Base-by-base conservation (phyloP, 2,113 vertebrate genomes). In the human (Homo sapiens) region DNA sequence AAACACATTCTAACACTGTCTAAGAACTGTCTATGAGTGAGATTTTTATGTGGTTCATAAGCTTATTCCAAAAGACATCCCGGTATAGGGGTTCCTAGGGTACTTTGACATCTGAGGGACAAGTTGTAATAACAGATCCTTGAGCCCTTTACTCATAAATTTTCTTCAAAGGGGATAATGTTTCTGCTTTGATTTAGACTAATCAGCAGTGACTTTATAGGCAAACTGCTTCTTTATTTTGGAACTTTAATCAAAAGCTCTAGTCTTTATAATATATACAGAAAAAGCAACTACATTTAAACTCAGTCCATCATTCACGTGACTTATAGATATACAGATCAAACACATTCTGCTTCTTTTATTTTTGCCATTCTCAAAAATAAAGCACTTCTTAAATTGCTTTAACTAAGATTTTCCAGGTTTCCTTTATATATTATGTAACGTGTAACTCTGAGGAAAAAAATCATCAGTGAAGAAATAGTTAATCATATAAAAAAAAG, bases 181-280 rank as follows among this genome's bases (percentile, higher is more conserved):
- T 61, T 85, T 95, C 94, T 98, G 61, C 52, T 84, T 86, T 95
- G 68, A 81, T 95, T 95, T 96, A 86, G 89, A 86, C 84, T 85
- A 91, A 94, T 89, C 40, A 40, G 52, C 35, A 84, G 45, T 81
- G 82, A 96, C 30, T 78, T 92, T 57, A 92, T 35, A 93, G 70
- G 61, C 40, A 73, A 88, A 18, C 32, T 45, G 43, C n/a, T 90
- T 95, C 68, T 96, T 94, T 94, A 90, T 94, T 95, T 64, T 68
- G 95, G 78, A 97, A 70, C 27, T 66, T 90, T 83, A 85, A 89
- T 76, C 64, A 88, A 81, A 88, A 93, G 1, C 72, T 66, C 70
- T 87, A 40, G 32, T 40, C 35, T 96, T 89, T 90, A 64, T 59
- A 91, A 57, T 35, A 92, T 23, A 73, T 10, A 5, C 7, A 50